These are phyloP conservation scores for Mungos mungo DNA, from an alignment of 2,113 vertebrate genomes.

Conservation along the genomic window DNA sequence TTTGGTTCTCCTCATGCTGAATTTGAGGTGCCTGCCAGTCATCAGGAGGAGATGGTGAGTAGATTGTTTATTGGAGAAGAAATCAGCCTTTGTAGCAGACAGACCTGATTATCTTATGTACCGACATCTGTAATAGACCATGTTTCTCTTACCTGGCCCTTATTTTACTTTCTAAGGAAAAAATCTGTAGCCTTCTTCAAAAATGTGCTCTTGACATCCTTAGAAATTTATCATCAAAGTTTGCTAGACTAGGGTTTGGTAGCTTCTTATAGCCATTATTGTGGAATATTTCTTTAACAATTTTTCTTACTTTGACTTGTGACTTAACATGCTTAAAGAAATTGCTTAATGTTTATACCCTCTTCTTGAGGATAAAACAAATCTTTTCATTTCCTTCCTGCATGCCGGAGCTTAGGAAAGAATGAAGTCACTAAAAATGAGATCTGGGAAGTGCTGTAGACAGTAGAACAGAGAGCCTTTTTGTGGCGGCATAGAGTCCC, in stretches of 20 bases:
- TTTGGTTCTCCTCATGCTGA: background rate
- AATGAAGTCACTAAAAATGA: background rate
- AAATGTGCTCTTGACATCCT: background rate
- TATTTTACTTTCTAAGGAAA: slow-evolving; percentile 32
- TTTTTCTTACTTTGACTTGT: background rate
- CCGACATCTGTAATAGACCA: background rate
- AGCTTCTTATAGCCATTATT: background rate
- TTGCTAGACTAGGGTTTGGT: background rate
- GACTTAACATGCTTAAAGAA: slow-evolving; percentile 3
- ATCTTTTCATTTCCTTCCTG: slow-evolving; percentile 17
- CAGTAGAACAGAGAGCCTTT: background rate
- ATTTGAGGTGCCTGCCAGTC: background rate
- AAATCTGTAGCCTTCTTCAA: background rate
- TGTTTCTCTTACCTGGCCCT: background rate
- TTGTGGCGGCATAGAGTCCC: background rate
- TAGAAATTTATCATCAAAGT: slow-evolving; percentile 21
- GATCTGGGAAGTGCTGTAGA: background rate
- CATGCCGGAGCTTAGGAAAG: background rate
- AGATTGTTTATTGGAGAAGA: background rate
- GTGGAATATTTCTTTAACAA: slow-evolving; percentile 11
- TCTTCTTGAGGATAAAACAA: background rate
- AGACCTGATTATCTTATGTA: background rate
- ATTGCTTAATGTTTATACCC: background rate
- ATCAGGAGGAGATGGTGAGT: background rate
- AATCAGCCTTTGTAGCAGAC: background rate